Percentiles rank a stretch among this genome's conserved stretches.
Evolutionary conservation across 2,888 invertebrate species (phyloP).

Genomic region (Lydus trimaculatus): DNA sequence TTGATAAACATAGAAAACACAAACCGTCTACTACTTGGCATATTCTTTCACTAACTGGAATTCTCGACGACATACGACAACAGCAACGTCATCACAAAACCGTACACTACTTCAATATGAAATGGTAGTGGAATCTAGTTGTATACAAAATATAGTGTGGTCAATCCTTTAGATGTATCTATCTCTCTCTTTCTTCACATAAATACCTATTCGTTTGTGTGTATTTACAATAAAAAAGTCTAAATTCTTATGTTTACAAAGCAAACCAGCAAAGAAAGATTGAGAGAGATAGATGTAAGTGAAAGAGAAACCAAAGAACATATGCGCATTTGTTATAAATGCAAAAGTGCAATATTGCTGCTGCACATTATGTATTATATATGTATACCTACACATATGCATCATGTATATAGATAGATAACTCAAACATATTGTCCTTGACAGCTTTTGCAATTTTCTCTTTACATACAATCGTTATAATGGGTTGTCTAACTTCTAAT

Average conservation of each 20-base stretch:
- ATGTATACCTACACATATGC: background rate
- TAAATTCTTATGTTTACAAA: background rate
- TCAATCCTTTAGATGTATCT: background rate
- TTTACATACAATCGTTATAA: background rate
- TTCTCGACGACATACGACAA: slow-evolving; percentile 1
- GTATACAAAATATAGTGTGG: background rate
- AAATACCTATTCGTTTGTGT: no score
- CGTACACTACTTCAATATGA: background rate
- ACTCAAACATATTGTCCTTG: background rate
- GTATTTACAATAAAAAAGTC: no score
- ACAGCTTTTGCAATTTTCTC: background rate
- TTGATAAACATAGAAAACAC: background rate
- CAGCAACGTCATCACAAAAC: background rate
- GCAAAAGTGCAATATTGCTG: background rate
- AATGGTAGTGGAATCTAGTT: background rate
- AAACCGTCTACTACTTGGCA: background rate
- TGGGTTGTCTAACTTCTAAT: background rate
- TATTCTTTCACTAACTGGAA: background rate
- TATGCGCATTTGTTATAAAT: background rate
- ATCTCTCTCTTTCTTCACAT: background rate
- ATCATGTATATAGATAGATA: background rate
- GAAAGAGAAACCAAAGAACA: background rate
- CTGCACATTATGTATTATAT: background rate
- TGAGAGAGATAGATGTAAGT: background rate
- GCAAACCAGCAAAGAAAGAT: no score